Percentiles rank a stretch among this genome's conserved stretches.
Evolutionary conservation across 2,888 invertebrate genomes (phyloP).

Genomic region (Chironomus tentans): DNA sequence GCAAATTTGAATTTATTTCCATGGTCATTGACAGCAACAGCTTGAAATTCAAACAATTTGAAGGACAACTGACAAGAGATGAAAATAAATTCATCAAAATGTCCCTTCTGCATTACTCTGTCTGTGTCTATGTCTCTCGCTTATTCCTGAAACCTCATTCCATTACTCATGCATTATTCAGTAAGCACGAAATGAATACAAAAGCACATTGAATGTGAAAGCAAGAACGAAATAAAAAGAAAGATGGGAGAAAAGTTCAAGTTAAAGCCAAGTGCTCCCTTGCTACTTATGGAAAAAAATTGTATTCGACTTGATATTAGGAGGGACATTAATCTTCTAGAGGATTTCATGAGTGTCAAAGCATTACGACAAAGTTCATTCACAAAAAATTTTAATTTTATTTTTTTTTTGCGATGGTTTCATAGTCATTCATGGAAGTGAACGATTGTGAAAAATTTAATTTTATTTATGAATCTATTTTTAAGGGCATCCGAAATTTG

Average conservation of each 20-base stretch:
- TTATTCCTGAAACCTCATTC: background rate
- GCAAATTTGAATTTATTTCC: background rate
- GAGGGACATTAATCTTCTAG: slow-evolving; percentile 20
- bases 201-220: background rate
- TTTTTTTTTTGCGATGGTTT: too few species aligned
- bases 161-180: background rate
- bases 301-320: background rate
- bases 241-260: background rate
- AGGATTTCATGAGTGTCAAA: slow-evolving; percentile 24
- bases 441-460: background rate
- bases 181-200: background rate
- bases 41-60: background rate
- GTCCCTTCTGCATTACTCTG: too few species aligned
- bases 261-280: background rate
- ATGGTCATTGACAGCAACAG: background rate
- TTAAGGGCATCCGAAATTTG: too few species aligned
- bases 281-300: background rate
- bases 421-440: background rate
- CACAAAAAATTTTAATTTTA: background rate
- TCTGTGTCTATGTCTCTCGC: too few species aligned
- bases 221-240: background rate
- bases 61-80: background rate
- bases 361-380: slow-evolving; percentile 18
- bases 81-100: slow-evolving; percentile 14
- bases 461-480: too few species aligned